phyloP scores from a whole-genome alignment of 2,888 invertebrate species.

The Diploptera punctata region DNA sequence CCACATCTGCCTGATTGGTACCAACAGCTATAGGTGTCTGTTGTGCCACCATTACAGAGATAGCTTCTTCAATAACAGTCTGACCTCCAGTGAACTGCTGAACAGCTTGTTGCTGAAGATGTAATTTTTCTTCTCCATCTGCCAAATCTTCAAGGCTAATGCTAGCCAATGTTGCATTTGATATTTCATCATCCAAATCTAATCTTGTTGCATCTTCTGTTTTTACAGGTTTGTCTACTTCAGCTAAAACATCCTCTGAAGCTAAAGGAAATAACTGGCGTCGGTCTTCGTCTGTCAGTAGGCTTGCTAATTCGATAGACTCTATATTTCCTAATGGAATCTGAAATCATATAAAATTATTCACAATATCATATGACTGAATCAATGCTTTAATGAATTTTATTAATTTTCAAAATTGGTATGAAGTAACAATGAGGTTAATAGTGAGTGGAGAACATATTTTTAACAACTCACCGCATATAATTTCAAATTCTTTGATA shows the following conservation, averaged over 20 bases:
- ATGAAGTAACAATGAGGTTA: too few species aligned
- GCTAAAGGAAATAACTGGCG: constrained; percentile 44
- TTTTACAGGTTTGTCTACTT: constrained; percentile 35
- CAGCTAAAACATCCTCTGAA: constrained; percentile 47
- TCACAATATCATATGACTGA: too few species aligned
- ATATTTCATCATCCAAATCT: constrained; percentile 45
- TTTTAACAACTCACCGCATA: too few species aligned
- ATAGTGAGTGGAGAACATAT: too few species aligned
- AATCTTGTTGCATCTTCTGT: constrained; percentile 32
- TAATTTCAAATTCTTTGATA: too few species aligned
- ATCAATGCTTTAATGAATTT: too few species aligned
- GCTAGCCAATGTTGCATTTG: neutral
- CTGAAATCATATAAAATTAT: too few species aligned
- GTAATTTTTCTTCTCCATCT: constrained; percentile 52
- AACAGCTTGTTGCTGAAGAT: constrained; percentile 45
- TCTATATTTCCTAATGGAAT: constrained; percentile 16
- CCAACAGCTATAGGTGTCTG: constrained; percentile 53
- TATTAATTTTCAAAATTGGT: too few species aligned
- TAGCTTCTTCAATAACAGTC: constrained; percentile 43
- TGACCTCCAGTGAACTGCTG: constrained; percentile 40
- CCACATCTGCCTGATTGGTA: constrained; percentile 52
- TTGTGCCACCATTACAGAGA: constrained; percentile 52
- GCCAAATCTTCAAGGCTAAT: constrained; percentile 40
- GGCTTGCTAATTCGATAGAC: constrained; percentile 41
- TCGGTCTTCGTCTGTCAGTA: constrained; percentile 44